Percentiles rank a stretch among this genome's conserved stretches.
These are phyloP conservation scores for Pygoscelis antarcticus DNA, from an alignment of 2,113 vertebrate species.

Conservation along the genomic window DNA sequence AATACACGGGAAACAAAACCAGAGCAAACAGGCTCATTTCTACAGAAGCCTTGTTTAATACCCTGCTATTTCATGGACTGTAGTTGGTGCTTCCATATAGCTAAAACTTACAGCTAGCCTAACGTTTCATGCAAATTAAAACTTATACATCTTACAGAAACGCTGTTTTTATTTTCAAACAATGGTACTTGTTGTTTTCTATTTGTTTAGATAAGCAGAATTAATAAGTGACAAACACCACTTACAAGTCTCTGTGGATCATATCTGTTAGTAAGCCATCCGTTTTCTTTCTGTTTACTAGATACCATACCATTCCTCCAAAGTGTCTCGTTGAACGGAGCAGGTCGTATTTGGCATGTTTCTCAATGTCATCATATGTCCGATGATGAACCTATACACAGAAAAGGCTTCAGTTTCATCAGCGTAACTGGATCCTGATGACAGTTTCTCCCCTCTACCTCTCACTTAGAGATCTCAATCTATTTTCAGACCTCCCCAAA, in stretches of 20 bases:
- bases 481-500: not conserved
- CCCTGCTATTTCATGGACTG: not conserved
- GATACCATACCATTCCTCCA: constrained; percentile 91
- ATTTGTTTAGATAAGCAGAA: not conserved
- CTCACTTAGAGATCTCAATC: not conserved
- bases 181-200: not conserved
- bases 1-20: not conserved
- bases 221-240: not conserved
- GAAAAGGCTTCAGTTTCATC: not conserved
- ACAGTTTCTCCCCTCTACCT: not conserved
- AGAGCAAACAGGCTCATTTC: not conserved
- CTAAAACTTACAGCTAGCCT: not conserved
- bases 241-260: constrained; percentile 92
- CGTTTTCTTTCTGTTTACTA: constrained; percentile 79
- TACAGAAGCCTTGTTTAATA: not conserved
- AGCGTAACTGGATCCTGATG: not conserved
- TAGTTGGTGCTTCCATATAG: not conserved
- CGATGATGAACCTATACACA: constrained; percentile 79
- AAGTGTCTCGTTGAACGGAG: constrained; percentile 92
- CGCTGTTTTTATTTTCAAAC: not conserved
- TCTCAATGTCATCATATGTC: constrained; percentile 89
- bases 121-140: not conserved
- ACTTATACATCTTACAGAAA: not conserved
- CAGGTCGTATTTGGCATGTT: constrained; percentile 83
- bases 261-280: constrained; percentile 91